Base-by-base conservation (phyloP, 2,888 invertebrate species). In the Pachydiplax longipennis region DNA sequence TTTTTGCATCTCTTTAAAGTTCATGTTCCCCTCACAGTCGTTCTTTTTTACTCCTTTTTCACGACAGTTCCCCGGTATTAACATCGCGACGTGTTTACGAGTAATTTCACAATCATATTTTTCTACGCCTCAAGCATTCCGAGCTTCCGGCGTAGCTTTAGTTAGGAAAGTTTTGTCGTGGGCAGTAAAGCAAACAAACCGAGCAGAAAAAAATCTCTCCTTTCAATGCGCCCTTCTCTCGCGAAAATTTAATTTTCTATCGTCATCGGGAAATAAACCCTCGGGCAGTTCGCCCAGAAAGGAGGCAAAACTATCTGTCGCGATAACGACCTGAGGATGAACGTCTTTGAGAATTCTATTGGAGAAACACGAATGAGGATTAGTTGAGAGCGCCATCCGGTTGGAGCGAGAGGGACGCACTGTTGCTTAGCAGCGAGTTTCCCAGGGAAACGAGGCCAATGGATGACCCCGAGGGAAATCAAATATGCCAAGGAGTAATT, bases 401-500 rank as follows among this genome's bases (percentile, higher is more conserved):
- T 12, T n/a, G n/a, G 12, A n/a, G 65, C 22, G 65, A 73, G 73
- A 8, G 31, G 73, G 73, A 73, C 73, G 73, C 25, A 73, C 73
- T 31, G 73, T 73, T 73, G 73, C 73, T 73, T 73, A 73, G 73
- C 73, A 73, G 73, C 73, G 73, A 73, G 73, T 73, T 73, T 73
- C 73, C 73, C 73, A 31, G 73, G 73, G 73, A 73, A 73, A 73
- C 73, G 73, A 73, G 73, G 87, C 65, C 87, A 87, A 87, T 87
- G 87, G 61, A 87, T 87, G 87, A 87, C 87, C 87, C 87, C 87
- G 87, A 87, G 87, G 87, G 87, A 87, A 87, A 87, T 87, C 87
- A 87, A 87, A 87, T 87, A 87, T 87, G 87, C 87, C 87, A 87
- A 87, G 87, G 87, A 87, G 87, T 87, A 87, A 87, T 87, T 87